Base-by-base conservation (phyloP, 1,140 invertebrate genomes). In the Drosophila kepulauana region DNA sequence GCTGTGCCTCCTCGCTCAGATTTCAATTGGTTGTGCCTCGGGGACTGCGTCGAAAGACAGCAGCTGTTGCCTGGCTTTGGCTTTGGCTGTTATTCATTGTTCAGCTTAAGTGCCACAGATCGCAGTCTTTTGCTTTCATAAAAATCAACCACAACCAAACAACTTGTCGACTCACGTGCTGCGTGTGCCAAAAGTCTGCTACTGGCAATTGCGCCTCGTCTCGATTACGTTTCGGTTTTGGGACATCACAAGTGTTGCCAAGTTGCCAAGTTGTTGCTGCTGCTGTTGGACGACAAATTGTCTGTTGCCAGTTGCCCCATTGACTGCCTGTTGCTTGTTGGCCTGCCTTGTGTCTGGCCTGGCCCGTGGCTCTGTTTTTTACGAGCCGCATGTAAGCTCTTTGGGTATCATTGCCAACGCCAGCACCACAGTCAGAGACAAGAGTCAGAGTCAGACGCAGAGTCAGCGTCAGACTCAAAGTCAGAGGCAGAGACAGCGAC, bases 161-260 rank as follows among this genome's bases (percentile, higher is more conserved):
- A 30, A 28, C 62, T 58, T 25, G 20, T 25, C 20, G 20, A 41
- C 84, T 87, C 82, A 87, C 82, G 82, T 82, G 82, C 82, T 82
- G 82, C 82, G 82, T 88, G 82, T 88, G 82, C 82, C 82, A 86
- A 86, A 88, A 86, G 84, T 87, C 79, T 61, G 70, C 28, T 46
- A 52, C 45, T 49, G 38, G 48, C 15, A 65, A 51, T 51, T 51
- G 28, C 68, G 77, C 65, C 71, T 67, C 80, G 77, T 70, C 77
- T 76, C 77, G 77, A 79, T 79, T 79, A 79, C 77, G 74, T 87
- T 87, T 80, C 67, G 72, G 73, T 87, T 88, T 88, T 88, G 82
- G 82, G 77, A 88, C 84, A 87, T 70, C 85, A 71, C 58, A 79
- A 66, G 52, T 74, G 73, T 16, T 75, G 74, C 75, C 74, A 79